Conservation (phyloP, 1,140 invertebrate genomes). For the Drosophila rufa region DNA sequence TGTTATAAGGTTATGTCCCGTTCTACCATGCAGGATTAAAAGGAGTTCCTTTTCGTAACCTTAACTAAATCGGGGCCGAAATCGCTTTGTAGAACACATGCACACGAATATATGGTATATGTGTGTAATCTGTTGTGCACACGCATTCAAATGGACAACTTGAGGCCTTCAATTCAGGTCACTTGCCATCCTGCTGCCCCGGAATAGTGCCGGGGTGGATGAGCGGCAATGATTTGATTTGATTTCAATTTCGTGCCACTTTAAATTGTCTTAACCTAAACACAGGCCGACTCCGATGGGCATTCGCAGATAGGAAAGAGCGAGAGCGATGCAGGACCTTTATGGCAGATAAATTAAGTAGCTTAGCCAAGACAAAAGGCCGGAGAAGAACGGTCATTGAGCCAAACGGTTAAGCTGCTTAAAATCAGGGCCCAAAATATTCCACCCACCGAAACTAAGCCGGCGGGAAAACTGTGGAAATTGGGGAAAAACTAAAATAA, state of each 20-base stretch:
- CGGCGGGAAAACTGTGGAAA: constrained; percentile 16
- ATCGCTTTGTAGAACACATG: neutral
- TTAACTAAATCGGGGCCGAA: constrained; percentile 1
- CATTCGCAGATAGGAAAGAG: constrained; percentile 5
- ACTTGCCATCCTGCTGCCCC: constrained; percentile 11
- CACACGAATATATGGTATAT: too few species aligned
- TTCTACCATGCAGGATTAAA: neutral
- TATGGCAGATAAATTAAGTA: constrained; percentile 73
- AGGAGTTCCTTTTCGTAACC: neutral
- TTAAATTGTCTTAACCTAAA: constrained; percentile 56
- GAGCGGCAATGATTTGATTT: constrained; percentile 56
- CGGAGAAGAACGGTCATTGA: constrained; percentile 32
- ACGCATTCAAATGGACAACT: constrained; percentile 34
- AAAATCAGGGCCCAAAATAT: constrained; percentile 54
- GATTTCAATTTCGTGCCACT: constrained; percentile 69
- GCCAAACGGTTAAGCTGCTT: constrained; percentile 72
- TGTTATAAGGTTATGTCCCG: too few species aligned
- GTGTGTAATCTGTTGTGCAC: constrained; percentile 3
- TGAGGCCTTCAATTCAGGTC: constrained; percentile 35
- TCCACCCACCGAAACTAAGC: constrained; percentile 40
- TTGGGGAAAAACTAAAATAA: constrained; percentile 57
- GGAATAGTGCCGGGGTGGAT: constrained; percentile 6
- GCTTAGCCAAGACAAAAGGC: constrained; percentile 69
- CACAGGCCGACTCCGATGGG: constrained; percentile 19
- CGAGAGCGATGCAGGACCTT: constrained; percentile 14